Evolutionary conservation across 2,113 vertebrate genomes (phyloP).

Genomic region (Scomber japonicus): DNA sequence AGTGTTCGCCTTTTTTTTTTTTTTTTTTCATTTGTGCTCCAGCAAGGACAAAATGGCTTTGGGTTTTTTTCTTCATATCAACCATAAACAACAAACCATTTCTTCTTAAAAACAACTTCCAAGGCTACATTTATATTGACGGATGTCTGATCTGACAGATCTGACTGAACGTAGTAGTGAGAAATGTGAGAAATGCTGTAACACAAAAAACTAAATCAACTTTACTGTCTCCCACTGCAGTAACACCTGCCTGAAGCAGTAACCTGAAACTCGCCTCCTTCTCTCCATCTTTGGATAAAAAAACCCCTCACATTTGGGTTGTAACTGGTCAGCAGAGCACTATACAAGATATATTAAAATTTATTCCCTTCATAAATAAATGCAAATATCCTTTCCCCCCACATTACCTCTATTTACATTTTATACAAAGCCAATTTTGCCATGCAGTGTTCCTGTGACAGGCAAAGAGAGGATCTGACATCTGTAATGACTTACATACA

Average conservation of each 20-base stretch:
- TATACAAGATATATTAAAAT: constrained; percentile 88
- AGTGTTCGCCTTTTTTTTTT: constrained; percentile 1
- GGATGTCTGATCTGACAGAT: constrained; percentile 38
- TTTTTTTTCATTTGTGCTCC: constrained; percentile 33
- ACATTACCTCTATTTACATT: constrained; percentile 83
- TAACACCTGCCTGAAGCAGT: constrained; percentile 82
- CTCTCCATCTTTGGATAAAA: constrained; percentile 36
- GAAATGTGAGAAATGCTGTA: constrained; percentile 67
- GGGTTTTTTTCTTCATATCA: constrained; percentile 57
- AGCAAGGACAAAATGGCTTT: constrained; percentile 22
- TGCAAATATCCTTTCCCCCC: constrained; percentile 76
- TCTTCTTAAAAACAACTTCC: constrained; percentile 39
- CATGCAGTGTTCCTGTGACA: constrained; percentile 5
- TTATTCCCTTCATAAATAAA: constrained; percentile 89
- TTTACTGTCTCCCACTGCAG: constrained; percentile 71
- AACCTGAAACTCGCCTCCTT: constrained; percentile 71
- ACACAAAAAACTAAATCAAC: constrained; percentile 63
- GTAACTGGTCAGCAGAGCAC: constrained; percentile 81
- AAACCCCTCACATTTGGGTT: constrained; percentile 66
- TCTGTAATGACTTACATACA: constrained; percentile 26
- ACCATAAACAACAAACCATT: constrained; percentile 40
- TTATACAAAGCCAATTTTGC: constrained; percentile 68
- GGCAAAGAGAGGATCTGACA: constrained; percentile 19
- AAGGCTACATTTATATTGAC: constrained; percentile 48
- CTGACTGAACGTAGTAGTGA: constrained; percentile 17